Base-by-base conservation (phyloP, 2,888 invertebrate genomes). In the Coleophora deauratella region DNA sequence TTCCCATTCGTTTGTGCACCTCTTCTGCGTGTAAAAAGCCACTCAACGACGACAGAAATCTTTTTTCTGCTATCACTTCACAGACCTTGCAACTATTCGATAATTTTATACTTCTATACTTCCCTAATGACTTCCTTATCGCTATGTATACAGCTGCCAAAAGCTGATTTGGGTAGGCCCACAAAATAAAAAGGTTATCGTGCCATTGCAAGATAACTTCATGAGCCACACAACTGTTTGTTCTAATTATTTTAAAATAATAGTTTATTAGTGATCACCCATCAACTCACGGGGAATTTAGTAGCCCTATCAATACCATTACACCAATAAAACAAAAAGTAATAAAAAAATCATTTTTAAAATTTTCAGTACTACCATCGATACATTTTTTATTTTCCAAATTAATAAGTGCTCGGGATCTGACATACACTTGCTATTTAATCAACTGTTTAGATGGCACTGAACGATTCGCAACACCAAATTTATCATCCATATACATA, bases 161-260 rank as follows among this genome's bases (percentile, higher is more conserved):
- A 35, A 45, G 13, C 40, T 38, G 41, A 55, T 55, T 61, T 54
- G 57, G 59, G 60, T 57, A 57, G 60, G 62, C 59, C 63, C 57
- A 59, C 56, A 45, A 55, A 55, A 57, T 52, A 51, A 58, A 34
- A 55, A 67, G 68, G 69, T 71, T 69, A 71, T 69, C 69, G 38
- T 9, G 9, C 53, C 21, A 31, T 44, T 53, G 55, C 58, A 52
- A 55, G 60, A 62, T 60, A 61, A 40, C 9, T 10, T 45, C 50
- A 52, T 51, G 50, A 50, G 51, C 47, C 46, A 40, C 40, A 40
- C 32, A 45, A 35, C 44, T 37, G 37, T 43, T 40, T 37, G 32
- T 21, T 41, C 40, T 40, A 43, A 45, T 42, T 28, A 14, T 27
- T 9, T 3, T 4, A 14, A 15, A 34, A n/a, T 34, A 15, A 9